phyloP scores from a whole-genome alignment of 23 tunicate species.

The Clavelina lepadiformis region DNA sequence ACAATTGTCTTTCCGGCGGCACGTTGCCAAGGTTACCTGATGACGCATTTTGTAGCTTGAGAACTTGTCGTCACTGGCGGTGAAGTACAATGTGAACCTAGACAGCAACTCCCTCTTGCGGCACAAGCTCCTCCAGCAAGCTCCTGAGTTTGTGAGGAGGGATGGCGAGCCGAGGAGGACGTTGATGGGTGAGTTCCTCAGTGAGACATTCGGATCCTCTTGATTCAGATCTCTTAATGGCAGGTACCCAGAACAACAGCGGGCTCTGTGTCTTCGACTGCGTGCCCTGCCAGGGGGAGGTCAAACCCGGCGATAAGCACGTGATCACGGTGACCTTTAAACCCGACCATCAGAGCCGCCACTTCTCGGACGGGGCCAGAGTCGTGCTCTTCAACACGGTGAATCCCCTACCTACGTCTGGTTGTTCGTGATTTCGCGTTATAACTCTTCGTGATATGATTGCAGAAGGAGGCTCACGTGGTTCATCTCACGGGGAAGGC shows the following conservation, averaged over 20 bases:
- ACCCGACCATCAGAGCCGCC: constrained; percentile 73
- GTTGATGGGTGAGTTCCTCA: constrained; percentile 22
- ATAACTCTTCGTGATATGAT: too few species aligned
- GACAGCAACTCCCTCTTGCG: constrained; percentile 59
- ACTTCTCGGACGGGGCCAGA: constrained; percentile 69
- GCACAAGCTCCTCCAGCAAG: constrained; percentile 57
- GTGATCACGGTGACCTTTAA: constrained; percentile 64
- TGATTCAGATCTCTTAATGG: not conserved
- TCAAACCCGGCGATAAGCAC: constrained; percentile 49
- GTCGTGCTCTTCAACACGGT: constrained; percentile 73
- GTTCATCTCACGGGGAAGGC: constrained; percentile 57
- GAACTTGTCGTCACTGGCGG: constrained; percentile 63
- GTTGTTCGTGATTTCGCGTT: not conserved
- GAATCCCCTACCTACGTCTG: not conserved
- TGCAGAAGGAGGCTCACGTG: constrained; percentile 70
- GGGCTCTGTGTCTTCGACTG: constrained; percentile 83
- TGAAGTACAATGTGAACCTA: constrained; percentile 56
- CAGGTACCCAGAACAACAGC: constrained; percentile 71
- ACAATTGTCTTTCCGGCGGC: not conserved
- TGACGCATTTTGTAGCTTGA: constrained; percentile 33
- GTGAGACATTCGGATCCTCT: not conserved
- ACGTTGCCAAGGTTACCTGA: not conserved
- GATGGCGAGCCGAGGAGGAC: constrained; percentile 20
- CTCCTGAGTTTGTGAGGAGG: constrained; percentile 35
- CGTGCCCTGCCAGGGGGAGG: constrained; percentile 74